These are phyloP conservation scores for Zaprionus gabonicus DNA, from an alignment of 1,140 invertebrate genomes.

Conservation along the genomic window DNA sequence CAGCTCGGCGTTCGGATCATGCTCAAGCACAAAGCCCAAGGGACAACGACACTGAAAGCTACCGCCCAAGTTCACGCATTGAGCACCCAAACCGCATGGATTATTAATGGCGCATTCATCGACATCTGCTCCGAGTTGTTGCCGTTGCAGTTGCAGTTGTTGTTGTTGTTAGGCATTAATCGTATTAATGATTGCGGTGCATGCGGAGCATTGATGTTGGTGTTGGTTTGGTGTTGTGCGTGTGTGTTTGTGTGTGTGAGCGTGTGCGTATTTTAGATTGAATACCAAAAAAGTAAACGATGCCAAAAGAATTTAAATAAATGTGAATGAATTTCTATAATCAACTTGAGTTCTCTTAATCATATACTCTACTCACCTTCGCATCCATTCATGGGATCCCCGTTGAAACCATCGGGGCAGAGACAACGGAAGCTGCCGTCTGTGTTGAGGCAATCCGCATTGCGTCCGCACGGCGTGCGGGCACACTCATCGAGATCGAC, in stretches of 20 bases:
- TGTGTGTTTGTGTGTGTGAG: constrained; percentile 33
- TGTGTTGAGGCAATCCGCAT: constrained; percentile 90
- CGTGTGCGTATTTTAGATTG: constrained; percentile 47
- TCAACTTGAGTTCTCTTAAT: neutral
- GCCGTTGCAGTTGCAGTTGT: constrained; percentile 15
- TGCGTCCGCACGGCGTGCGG: constrained; percentile 88
- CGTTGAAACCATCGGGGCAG: constrained; percentile 91
- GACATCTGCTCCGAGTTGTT: constrained; percentile 87
- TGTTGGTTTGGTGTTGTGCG: constrained; percentile 22
- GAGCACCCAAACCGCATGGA: constrained; percentile 89
- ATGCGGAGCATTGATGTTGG: constrained; percentile 29
- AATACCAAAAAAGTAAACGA: constrained; percentile 51
- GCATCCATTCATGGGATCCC: constrained; percentile 89
- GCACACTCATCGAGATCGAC: constrained; percentile 90
- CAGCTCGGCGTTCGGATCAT: constrained; percentile 67
- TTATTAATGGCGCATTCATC: constrained; percentile 94
- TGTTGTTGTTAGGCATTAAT: constrained; percentile 64
- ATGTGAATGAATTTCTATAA: constrained; percentile 42
- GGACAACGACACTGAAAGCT: constrained; percentile 91
- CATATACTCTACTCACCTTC: constrained; percentile 86
- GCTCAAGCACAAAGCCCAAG: constrained; percentile 86
- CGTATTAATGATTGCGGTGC: constrained; percentile 72
- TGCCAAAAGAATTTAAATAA: constrained; percentile 50
- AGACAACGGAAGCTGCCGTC: constrained; percentile 90
- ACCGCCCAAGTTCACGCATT: constrained; percentile 90